These are phyloP conservation scores for Sinocyclocheilus rhinocerous DNA, from an alignment of 2,113 vertebrate genomes.

Conservation along the genomic window DNA sequence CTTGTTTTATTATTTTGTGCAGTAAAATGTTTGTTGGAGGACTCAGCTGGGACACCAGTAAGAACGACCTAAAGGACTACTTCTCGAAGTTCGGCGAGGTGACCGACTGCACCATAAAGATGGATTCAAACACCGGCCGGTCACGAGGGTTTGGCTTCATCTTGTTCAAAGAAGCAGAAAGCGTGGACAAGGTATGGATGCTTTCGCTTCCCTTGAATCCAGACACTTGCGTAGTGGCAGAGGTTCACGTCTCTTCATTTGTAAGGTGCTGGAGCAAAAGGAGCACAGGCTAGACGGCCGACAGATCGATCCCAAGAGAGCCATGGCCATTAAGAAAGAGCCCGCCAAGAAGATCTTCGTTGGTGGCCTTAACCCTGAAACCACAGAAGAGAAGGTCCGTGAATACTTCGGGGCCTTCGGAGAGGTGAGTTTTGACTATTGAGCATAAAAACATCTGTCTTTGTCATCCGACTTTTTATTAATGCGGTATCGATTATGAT, in stretches of 20 bases:
- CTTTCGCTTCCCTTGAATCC: background rate
- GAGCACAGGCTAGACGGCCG: slow-evolving; percentile 95
- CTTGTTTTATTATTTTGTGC: background rate
- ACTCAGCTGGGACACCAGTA: slow-evolving; percentile 98
- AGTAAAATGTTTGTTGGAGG: slow-evolving; percentile 99
- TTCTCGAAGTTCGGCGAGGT: slow-evolving; percentile 98
- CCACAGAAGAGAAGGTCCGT: slow-evolving; percentile 93
- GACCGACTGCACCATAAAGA: slow-evolving; percentile 97
- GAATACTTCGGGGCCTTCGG: slow-evolving; percentile 96
- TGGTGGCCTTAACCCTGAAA: slow-evolving; percentile 90
- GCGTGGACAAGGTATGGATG: slow-evolving; percentile 81
- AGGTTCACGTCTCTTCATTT: background rate
- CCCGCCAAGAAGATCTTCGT: slow-evolving; percentile 99
- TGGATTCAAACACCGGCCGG: slow-evolving; percentile 95
- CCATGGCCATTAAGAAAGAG: slow-evolving; percentile 99
- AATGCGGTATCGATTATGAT: background rate
- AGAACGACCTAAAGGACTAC: slow-evolving; percentile 98
- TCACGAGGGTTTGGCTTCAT: slow-evolving; percentile 99
- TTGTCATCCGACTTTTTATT: too few species aligned
- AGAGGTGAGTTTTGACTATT: slow-evolving; percentile 78
- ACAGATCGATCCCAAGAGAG: slow-evolving; percentile 97
- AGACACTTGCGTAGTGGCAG: background rate
- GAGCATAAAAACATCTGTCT: background rate
- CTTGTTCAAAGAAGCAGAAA: slow-evolving; percentile 91
- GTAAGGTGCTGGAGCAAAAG: slow-evolving; percentile 94